Base-by-base conservation (phyloP, 2,888 invertebrate species). In the Sacculina carcini region DNA sequence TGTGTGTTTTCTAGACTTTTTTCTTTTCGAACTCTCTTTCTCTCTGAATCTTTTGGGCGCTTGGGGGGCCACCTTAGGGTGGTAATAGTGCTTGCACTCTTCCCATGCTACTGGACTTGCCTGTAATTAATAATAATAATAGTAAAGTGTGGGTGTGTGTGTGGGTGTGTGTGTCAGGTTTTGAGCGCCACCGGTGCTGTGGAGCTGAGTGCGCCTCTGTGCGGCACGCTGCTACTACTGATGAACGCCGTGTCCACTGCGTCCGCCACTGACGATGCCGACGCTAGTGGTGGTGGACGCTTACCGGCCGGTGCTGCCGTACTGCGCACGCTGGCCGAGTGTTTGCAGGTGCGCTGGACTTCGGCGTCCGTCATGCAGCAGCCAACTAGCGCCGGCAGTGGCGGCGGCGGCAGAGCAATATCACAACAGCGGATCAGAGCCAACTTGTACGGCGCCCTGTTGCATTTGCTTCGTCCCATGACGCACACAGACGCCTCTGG, bases 391-490 rank as follows among this genome's bases (percentile, higher is more conserved):
- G n/a, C 32, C 14, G 32, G 5, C n/a, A 9, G 14, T 78, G 0
- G 75, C 79, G 0, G 78, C 80, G 2, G n/a, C n/a, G n/a, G n/a
- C n/a, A n/a, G n/a, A n/a, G n/a, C n/a, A n/a, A n/a, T n/a, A n/a
- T n/a, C n/a, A n/a, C n/a, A n/a, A n/a, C 86, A 86, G 61, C 80
- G 82, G 61, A 74, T 87, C 53, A 67, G 86, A 40, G 81, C 85
- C 0, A 84, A 89, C 63, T 65, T 90, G 14, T 90, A 90, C 61
- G 82, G 83, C 2, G 77, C 85, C 0, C 63, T 90, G 19, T 65
- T 87, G 1, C 83, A 82, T 58, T 80, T 79, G 57, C 67, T 90
- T n/a, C n/a, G n/a, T n/a, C n/a, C n/a, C n/a, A n/a, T n/a, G n/a
- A n/a, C n/a, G n/a, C n/a, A n/a, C n/a, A n/a, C n/a, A n/a, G n/a